phyloP scores from a whole-genome alignment of 53 echinoderm and acorn worm genomes.

The Paelopatides confundens region DNA sequence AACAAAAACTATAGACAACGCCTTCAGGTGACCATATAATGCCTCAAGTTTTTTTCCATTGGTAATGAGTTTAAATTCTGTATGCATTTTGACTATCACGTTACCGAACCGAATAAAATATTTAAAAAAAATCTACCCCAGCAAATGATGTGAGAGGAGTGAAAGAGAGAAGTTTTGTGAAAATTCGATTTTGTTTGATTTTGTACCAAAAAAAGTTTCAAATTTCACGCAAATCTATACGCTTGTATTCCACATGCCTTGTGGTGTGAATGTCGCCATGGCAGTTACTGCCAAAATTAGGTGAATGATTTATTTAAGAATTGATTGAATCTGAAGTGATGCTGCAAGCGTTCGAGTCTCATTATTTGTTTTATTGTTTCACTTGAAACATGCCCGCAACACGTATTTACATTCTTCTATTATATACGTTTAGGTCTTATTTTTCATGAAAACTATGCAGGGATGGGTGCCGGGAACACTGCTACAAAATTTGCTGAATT shows the following conservation, averaged over 20 bases:
- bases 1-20: slow-evolving; percentile 1
- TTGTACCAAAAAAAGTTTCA: not conserved
- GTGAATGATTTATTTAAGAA: slow-evolving; percentile 14
- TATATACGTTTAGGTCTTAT: not conserved
- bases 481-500: too few species aligned
- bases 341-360: not conserved
- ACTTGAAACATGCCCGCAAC: slow-evolving; percentile 13
- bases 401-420: not conserved
- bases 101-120: slow-evolving; percentile 27
- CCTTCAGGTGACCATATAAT: slow-evolving; percentile 35
- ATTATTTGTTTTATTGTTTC: not conserved
- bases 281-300: not conserved
- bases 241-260: slow-evolving; percentile 5
- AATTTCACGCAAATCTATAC: not conserved
- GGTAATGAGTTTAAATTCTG: slow-evolving; percentile 42
- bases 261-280: not conserved
- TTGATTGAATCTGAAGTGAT: not conserved
- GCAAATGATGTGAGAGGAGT: not conserved
- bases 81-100: slow-evolving; percentile 39
- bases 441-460: not conserved
- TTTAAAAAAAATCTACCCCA: not conserved
- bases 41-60: slow-evolving; percentile 2
- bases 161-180: not conserved
- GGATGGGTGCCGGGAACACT: too few species aligned
- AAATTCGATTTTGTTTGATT: slow-evolving; percentile 34